Conservation (phyloP, 1,140 invertebrate genomes). For the Cecropterus lyciades region DNA sequence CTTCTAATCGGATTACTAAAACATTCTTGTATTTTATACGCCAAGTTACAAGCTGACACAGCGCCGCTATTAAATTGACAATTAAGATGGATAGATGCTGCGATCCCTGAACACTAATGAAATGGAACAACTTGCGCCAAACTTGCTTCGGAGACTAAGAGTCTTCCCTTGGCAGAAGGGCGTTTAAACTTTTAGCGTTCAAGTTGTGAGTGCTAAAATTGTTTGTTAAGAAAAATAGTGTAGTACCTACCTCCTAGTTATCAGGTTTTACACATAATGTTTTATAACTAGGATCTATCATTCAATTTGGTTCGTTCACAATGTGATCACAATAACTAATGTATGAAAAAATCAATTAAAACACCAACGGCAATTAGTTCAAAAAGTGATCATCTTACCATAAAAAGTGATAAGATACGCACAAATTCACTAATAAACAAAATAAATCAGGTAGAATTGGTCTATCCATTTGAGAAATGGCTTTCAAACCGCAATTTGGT, state of each 20-base stretch:
- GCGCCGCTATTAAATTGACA: slow-evolving; percentile 28
- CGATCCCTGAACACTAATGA: slow-evolving; percentile 27
- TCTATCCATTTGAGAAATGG: slow-evolving; percentile 25
- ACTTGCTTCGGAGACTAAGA: slow-evolving; percentile 1
- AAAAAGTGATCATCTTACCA: no score
- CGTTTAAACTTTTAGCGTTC: not conserved
- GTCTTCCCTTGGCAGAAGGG: not conserved
- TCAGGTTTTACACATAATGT: no score
- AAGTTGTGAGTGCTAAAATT: not conserved
- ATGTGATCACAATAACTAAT: no score
- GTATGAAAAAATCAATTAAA: no score
- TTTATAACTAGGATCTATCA: no score
- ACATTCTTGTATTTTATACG: slow-evolving; percentile 29
- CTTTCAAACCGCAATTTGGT: slow-evolving; percentile 33
- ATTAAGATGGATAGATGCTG: slow-evolving; percentile 28
- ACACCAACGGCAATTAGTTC: no score
- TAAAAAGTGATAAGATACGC: no score
- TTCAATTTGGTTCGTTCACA: no score
- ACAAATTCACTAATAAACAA: slow-evolving; percentile 1
- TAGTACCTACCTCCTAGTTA: no score
- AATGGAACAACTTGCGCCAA: slow-evolving; percentile 18
- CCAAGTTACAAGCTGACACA: slow-evolving; percentile 27
- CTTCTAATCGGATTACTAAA: slow-evolving; percentile 21
- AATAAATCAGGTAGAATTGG: slow-evolving; percentile 18
- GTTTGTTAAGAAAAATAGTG: no score